These are phyloP conservation scores for Spongilla lacustris DNA, from an alignment of 37 sponge, comb jelly and placozoan species.

Conservation along the genomic window DNA sequence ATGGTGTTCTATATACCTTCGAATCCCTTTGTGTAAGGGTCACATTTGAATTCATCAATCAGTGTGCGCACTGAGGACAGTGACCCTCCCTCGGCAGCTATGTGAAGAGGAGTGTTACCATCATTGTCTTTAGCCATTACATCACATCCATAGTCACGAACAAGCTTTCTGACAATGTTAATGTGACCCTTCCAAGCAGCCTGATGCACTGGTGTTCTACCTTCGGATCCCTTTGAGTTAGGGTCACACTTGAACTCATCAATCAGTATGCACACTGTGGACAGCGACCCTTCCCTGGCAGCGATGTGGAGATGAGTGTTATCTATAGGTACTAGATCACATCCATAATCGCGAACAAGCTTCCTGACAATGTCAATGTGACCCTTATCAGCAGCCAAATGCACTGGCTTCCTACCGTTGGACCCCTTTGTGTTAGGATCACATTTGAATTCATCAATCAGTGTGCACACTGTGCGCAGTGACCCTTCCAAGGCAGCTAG, in stretches of 20 bases:
- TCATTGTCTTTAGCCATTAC: constrained; percentile 1
- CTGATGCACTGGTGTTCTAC: not conserved
- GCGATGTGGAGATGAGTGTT: not conserved
- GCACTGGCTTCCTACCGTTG: too few relatives aligned
- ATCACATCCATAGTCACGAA: constrained; percentile 10
- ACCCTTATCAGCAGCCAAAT: too few relatives aligned
- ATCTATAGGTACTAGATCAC: not conserved
- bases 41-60: constrained; percentile 18
- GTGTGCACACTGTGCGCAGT: not conserved
- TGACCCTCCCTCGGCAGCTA: not conserved
- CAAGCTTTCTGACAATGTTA: constrained; percentile 1
- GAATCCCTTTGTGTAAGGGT: not conserved
- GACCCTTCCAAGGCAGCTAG: constrained; percentile 3
- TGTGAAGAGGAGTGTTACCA: constrained; percentile 4
- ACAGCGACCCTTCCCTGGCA: not conserved
- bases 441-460: not conserved
- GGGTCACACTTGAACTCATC: not conserved
- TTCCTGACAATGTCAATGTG: too few relatives aligned
- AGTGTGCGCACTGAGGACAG: not conserved
- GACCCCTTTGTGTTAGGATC: too few relatives aligned
- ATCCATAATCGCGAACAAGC: not conserved
- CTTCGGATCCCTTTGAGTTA: not conserved
- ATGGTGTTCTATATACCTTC: constrained; percentile 6
- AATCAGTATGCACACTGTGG: not conserved
- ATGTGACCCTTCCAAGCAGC: constrained; percentile 8